Base-by-base conservation (phyloP, 1,140 invertebrate species). In the Scaptodrosophila lebanonensis region DNA sequence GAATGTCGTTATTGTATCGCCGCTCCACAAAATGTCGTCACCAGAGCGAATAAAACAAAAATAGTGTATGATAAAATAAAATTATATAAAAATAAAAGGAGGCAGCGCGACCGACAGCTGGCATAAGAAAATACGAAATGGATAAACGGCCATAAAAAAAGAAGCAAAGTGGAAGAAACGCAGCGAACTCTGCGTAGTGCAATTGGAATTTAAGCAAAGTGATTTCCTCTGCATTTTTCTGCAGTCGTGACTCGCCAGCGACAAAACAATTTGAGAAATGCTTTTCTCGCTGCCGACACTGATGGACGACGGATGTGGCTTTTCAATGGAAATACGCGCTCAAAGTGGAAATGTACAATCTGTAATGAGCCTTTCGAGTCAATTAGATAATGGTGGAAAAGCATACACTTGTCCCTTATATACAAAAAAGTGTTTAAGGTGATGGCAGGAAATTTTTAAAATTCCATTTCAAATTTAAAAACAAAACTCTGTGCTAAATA, bases 201-300 rank as follows among this genome's bases (percentile, higher is more conserved):
- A 77, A 67, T 77, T 71, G 58, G 51, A 76, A 71, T 64, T 71
- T 56, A 66, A 63, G 67, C 49, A 60, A 77, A 77, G 53, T 71
- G 63, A 76, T 72, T 77, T 71, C 62, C 71, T 76, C 72, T 62
- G 72, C 66, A 67, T 67, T 67, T 56, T 43, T 70, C 52, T 76
- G n/a, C n/a, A n/a, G 56, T 67, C 49, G 61, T 25, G 16, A 33
- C 20, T 45, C 45, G 45, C 51, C 51, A 58, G 51, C 39, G 39
- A 54, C 67, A 66, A 16, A 56, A 51, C 51, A 57, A 77, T 72
- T 67, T 61, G 43, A 20, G n/a, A 42, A 63, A 71, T 66, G 71
- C 71, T 48, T 76, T 75, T 58, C 49, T 12, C 13, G 13, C n/a
- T 27, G 8, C 20, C 48, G 20, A 16, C 11, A 42, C 15, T 47